Percentiles rank a stretch among this genome's conserved stretches.
Conservation (phyloP, 2,888 invertebrate species). For the Drosophila rubida region DNA sequence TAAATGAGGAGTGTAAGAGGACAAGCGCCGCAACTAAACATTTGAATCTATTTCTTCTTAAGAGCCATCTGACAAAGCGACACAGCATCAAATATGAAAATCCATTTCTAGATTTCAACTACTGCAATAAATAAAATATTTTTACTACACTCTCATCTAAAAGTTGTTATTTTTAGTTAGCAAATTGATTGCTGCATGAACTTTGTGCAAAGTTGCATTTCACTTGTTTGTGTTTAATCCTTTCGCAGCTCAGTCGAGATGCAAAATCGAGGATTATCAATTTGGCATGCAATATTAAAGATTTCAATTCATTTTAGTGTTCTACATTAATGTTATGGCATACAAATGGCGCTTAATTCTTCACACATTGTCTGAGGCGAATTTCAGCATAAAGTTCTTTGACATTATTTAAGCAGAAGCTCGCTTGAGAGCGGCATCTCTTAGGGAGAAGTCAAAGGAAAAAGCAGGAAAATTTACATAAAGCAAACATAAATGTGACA, state of each 20-base stretch:
- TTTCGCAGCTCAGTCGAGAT: no score
- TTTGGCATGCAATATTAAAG: background rate
- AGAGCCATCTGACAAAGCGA: conserved; percentile 4
- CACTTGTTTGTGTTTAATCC: background rate
- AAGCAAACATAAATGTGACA: conserved; percentile 78
- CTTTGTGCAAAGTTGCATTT: background rate
- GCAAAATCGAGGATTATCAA: no score
- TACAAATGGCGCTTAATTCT: conserved; percentile 24
- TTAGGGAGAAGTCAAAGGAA: conserved; percentile 30
- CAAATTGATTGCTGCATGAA: background rate
- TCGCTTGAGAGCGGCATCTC: background rate
- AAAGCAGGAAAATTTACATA: conserved; percentile 64
- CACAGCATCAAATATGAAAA: conserved; percentile 4
- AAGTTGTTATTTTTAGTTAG: background rate
- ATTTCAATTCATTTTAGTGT: background rate
- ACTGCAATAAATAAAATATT: background rate
- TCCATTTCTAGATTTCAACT: background rate
- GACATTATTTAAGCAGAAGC: conserved; percentile 5
- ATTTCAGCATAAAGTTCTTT: conserved; percentile 9
- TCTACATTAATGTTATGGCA: background rate
- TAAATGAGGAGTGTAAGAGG: conserved; percentile 5
- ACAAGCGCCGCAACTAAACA: conserved; percentile 15
- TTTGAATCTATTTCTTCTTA: conserved; percentile 14
- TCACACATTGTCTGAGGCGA: conserved; percentile 29
- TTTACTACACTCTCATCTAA: background rate